Evolutionary conservation across 1,140 invertebrate genomes (phyloP).

Genomic region (Listronotus oregonensis): DNA sequence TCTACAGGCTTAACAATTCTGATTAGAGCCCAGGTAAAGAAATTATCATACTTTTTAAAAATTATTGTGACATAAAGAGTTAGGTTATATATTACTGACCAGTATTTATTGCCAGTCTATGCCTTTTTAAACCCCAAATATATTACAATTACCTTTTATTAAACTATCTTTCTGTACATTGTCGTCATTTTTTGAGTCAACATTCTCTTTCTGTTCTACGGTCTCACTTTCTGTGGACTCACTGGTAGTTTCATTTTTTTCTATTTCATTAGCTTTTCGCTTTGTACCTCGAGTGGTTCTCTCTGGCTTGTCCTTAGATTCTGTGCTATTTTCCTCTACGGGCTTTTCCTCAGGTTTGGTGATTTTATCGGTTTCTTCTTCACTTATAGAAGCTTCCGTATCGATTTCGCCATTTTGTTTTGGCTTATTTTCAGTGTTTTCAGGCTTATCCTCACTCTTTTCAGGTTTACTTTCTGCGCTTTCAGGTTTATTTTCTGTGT

Average conservation of each 20-base stretch:
- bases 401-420: slow-evolving; percentile 7
- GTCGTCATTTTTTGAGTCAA: slow-evolving; percentile 14
- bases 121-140: too few relatives aligned
- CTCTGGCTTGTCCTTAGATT: not conserved
- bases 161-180: slow-evolving; percentile 15
- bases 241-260: slow-evolving; percentile 18
- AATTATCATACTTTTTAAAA: too few relatives aligned
- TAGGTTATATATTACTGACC: too few relatives aligned
- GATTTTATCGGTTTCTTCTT: not conserved
- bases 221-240: slow-evolving; percentile 9
- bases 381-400: not conserved
- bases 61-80: too few relatives aligned
- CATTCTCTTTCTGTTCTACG: slow-evolving; percentile 28
- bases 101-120: too few relatives aligned
- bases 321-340: not conserved
- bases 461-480: not conserved
- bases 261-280: slow-evolving; percentile 3
- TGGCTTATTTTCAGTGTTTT: not conserved
- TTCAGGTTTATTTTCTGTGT: not conserved
- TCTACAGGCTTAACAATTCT: too few relatives aligned
- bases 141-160: slow-evolving; percentile 1
- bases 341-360: not conserved
- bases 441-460: not conserved
- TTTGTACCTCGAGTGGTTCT: slow-evolving; percentile 3
- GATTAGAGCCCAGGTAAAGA: too few relatives aligned